These are phyloP conservation scores for Fukomys damarensis DNA, from an alignment of 2,113 vertebrate species.

Conservation along the genomic window DNA sequence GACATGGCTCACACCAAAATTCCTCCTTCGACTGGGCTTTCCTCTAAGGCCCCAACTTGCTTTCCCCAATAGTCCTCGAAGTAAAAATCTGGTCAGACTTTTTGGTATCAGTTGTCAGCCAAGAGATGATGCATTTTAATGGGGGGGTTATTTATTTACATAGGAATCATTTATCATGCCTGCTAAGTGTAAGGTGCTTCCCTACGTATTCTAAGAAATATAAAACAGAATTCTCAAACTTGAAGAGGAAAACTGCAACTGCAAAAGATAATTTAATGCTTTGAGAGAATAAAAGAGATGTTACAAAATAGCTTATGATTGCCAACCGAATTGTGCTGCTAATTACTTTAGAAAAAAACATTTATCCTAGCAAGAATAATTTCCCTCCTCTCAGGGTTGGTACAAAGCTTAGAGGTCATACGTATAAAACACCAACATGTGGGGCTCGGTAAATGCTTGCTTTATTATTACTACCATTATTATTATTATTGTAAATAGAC, in stretches of 20 bases:
- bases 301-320: not conserved
- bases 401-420: not conserved
- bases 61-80: not conserved
- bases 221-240: not conserved
- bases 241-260: not conserved
- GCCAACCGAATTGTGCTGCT: not conserved
- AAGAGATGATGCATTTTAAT: not conserved
- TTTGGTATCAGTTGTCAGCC: not conserved
- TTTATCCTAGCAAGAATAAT: not conserved
- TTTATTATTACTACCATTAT: not conserved
- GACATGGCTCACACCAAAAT: not conserved
- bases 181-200: not conserved
- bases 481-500: not conserved
- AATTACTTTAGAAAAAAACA: slow-evolving; percentile 21
- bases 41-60: not conserved
- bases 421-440: not conserved
- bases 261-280: not conserved
- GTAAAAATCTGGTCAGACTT: slow-evolving; percentile 8
- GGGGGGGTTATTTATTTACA: not conserved
- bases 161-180: not conserved
- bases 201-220: not conserved
- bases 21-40: not conserved
- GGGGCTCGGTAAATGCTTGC: not conserved
- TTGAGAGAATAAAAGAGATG: not conserved
- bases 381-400: not conserved